phyloP scores from a whole-genome alignment of 2,797 vertebrate species.

The Ispidina lecontei region DNA sequence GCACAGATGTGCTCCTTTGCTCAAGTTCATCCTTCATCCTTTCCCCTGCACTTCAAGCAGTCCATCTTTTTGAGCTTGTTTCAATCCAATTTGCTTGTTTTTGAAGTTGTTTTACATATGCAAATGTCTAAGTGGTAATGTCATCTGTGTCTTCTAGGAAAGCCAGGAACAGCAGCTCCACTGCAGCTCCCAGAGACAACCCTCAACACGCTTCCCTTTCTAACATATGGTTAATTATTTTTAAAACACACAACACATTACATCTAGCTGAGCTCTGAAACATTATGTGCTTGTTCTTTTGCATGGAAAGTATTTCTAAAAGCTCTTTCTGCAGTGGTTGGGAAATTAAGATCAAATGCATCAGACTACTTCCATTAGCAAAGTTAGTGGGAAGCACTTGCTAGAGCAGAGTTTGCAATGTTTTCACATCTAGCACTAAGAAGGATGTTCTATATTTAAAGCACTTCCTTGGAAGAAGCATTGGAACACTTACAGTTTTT shows the following conservation, averaged over 20 bases:
- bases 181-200: background rate
- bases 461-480: background rate
- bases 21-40: slow-evolving; percentile 5
- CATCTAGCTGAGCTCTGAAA: background rate
- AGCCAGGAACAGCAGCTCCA: background rate
- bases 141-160: background rate
- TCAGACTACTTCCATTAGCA: background rate
- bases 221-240: background rate
- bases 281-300: background rate
- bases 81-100: background rate
- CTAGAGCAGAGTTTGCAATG: slow-evolving; percentile 11
- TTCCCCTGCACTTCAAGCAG: background rate
- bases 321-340: background rate
- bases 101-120: background rate
- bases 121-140: background rate
- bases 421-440: background rate
- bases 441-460: slow-evolving; percentile 38
- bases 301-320: background rate
- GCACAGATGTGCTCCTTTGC: background rate
- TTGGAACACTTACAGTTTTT: background rate
- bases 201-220: background rate
- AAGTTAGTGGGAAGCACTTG: slow-evolving; percentile 26
- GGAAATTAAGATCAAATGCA: background rate
- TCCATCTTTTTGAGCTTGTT: background rate
- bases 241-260: background rate